A percentile compares a stretch with the other conserved stretches of the same genome.
These are phyloP conservation scores for Crotalus helleri DNA, from an alignment of 2,113 vertebrate species.

Conservation along the genomic window DNA sequence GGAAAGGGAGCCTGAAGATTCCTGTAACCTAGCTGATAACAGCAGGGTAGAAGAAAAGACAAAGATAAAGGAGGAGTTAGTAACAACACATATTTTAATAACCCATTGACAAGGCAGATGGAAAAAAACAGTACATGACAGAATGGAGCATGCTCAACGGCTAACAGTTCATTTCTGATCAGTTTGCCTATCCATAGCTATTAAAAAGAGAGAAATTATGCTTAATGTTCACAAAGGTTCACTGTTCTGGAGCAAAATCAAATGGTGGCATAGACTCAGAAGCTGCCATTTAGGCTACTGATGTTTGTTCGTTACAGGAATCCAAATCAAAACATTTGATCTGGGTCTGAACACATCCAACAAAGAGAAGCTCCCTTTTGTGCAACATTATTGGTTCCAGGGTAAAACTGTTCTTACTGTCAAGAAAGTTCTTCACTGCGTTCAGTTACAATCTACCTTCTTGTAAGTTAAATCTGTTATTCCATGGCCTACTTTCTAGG, in stretches of 20 bases:
- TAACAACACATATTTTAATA: conserved; percentile 42
- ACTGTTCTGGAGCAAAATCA: fast-evolving
- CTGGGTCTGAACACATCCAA: not conserved
- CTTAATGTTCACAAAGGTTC: not conserved
- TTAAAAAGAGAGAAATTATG: not conserved
- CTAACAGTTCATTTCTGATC: no score
- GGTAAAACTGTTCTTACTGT: not conserved
- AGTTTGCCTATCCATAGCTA: conserved; percentile 34
- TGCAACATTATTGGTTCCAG: not conserved
- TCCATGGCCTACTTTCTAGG: not conserved
- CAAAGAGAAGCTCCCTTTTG: not conserved
- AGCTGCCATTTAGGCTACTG: not conserved
- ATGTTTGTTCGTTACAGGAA: not conserved
- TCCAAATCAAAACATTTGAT: not conserved
- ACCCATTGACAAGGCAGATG: conserved; percentile 43
- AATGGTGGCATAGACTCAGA: not conserved
- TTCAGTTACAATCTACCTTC: not conserved
- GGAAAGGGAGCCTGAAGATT: conserved; percentile 16
- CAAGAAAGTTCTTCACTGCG: not conserved
- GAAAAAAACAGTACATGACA: conserved; percentile 36
- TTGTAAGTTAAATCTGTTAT: not conserved
- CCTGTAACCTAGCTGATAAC: conserved; percentile 5
- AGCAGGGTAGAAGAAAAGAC: not conserved
- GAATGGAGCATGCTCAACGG: conserved; percentile 54
- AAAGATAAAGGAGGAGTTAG: not conserved